These are phyloP conservation scores for Phasia obesa DNA, from an alignment of 2,888 invertebrate species.

Conservation along the genomic window DNA sequence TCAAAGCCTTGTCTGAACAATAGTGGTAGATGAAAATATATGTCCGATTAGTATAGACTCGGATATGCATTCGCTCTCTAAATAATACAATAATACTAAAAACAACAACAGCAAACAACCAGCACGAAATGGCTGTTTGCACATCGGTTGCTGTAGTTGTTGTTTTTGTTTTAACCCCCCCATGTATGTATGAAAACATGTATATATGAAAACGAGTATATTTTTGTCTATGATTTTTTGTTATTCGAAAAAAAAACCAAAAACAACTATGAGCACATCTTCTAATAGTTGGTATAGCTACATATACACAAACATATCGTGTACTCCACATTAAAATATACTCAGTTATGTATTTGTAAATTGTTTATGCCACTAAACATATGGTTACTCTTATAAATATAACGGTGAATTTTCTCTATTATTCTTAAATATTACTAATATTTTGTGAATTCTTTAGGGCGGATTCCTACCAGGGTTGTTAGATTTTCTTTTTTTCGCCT, in stretches of 20 bases:
- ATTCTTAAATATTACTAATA: slow-evolving; percentile 2
- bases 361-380: neutral
- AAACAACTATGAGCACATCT: neutral
- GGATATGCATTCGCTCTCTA: slow-evolving; percentile 20
- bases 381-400: slow-evolving; percentile 21
- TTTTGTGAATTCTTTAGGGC: slow-evolving; percentile 62
- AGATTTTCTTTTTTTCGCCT: no score
- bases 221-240: slow-evolving; percentile 19
- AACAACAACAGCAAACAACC: slow-evolving; percentile 8
- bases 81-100: neutral
- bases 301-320: no score
- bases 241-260: neutral
- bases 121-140: slow-evolving; percentile 16
- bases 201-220: slow-evolving; percentile 6
- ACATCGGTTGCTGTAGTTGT: neutral
- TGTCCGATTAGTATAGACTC: slow-evolving; percentile 29
- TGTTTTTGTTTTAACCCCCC: no score
- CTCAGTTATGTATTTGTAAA: no score
- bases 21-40: slow-evolving; percentile 61
- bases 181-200: no score
- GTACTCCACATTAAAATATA: no score
- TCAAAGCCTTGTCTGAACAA: slow-evolving; percentile 72
- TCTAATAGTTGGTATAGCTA: no score
- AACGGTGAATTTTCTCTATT: slow-evolving; percentile 62
- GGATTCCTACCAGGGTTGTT: slow-evolving; percentile 59